phyloP scores from a whole-genome alignment of 2,888 invertebrate species.

The Auanema freiburgensis region DNA sequence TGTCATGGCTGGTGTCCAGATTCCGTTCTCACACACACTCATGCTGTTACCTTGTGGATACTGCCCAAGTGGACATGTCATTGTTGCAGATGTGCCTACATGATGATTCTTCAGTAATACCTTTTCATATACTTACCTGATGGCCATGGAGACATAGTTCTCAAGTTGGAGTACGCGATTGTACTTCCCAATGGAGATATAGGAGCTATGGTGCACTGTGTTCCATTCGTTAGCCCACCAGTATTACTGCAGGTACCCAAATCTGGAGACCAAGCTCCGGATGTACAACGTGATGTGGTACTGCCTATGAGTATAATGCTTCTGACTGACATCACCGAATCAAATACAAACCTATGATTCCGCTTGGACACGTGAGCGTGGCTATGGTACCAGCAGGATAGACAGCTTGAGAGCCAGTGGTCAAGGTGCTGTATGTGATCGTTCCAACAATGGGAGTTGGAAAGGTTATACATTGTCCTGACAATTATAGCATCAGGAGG shows the following conservation, averaged over 20 bases:
- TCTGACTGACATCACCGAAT: no score
- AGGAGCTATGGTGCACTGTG: conserved; percentile 27
- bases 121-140: conserved; percentile 15
- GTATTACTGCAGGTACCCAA: no score
- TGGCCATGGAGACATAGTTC: conserved; percentile 27
- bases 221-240: not conserved
- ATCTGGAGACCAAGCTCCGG: no score
- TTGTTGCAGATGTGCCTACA: conserved; percentile 33
- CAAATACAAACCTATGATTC: conserved; percentile 7
- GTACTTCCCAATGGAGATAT: conserved; percentile 28
- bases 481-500: not conserved
- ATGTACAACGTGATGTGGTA: no score
- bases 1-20: conserved; percentile 10
- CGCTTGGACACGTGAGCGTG: conserved; percentile 28
- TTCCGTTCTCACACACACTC: conserved; percentile 25
- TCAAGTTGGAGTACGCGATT: conserved; percentile 26
- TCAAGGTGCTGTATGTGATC: conserved; percentile 9
- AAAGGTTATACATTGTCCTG: no score
- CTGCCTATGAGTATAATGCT: no score
- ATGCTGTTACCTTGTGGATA: conserved; percentile 22
- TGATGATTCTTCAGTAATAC: not conserved
- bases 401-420: conserved; percentile 13
- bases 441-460: no score
- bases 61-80: conserved; percentile 33
- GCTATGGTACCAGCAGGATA: conserved; percentile 24